A percentile compares a stretch with the other conserved stretches of the same genome.
Evolutionary conservation across 2,113 vertebrate species (phyloP).

Genomic region (Aspiorhynchus laticeps): DNA sequence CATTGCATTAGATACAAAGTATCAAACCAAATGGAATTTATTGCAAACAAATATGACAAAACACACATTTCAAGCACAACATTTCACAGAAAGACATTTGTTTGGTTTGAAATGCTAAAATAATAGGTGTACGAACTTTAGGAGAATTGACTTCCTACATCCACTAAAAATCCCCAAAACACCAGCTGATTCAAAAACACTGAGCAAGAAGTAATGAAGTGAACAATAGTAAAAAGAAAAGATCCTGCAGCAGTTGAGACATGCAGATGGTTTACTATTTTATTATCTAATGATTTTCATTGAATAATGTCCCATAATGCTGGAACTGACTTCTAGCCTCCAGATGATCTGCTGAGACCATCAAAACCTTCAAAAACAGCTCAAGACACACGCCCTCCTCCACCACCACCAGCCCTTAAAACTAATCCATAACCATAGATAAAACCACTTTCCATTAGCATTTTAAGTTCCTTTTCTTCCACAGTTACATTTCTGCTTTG

Average conservation of each 20-base stretch:
- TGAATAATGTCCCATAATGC: not conserved
- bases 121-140: not conserved
- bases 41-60: not conserved
- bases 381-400: not conserved
- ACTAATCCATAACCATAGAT: slow-evolving; percentile 25
- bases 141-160: not conserved
- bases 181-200: not conserved
- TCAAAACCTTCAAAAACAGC: slow-evolving; percentile 26
- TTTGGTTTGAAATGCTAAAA: slow-evolving; percentile 1
- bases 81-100: not conserved
- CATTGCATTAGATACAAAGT: not conserved
- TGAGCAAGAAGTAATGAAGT: not conserved
- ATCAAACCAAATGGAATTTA: not conserved
- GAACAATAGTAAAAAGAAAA: not conserved
- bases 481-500: not conserved
- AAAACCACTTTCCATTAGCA: slow-evolving; percentile 11
- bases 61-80: not conserved
- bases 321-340: not conserved
- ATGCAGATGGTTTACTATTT: not conserved
- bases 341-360: slow-evolving; percentile 7
- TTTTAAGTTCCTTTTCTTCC: not conserved
- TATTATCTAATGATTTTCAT: slow-evolving; percentile 3
- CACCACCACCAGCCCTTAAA: not conserved
- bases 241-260: not conserved
- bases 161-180: not conserved